Percentiles rank a stretch among this genome's conserved stretches.
phyloP scores from a whole-genome alignment of 2,888 invertebrate species.

The Meganola albula region DNA sequence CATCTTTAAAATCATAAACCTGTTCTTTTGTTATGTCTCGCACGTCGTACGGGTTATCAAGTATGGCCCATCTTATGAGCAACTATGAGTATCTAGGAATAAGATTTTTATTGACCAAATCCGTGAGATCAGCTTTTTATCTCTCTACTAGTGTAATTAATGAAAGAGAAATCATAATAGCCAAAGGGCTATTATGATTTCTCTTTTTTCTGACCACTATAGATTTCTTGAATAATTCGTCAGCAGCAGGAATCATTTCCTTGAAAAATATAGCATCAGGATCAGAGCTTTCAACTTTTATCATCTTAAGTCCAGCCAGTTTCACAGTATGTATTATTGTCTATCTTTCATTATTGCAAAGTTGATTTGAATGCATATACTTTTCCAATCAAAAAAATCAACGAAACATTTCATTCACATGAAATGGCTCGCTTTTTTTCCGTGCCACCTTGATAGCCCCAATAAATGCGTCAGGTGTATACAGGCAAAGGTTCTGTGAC shows the following conservation, averaged over 20 bases:
- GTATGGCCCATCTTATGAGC: slow-evolving; percentile 1
- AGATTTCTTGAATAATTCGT: slow-evolving; percentile 6
- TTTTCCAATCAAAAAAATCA: slow-evolving; percentile 20
- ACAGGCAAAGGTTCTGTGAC: no score
- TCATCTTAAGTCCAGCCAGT: slow-evolving; percentile 10
- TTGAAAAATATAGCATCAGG: slow-evolving; percentile 7
- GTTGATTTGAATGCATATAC: slow-evolving; percentile 17
- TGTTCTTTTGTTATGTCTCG: slow-evolving; percentile 2
- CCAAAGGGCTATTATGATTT: no score
- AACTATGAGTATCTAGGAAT: slow-evolving; percentile 4
- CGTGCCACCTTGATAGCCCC: slow-evolving; percentile 14
- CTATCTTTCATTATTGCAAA: slow-evolving; percentile 17
- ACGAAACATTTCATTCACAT: slow-evolving; percentile 18
- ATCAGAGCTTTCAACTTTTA: slow-evolving; percentile 10
- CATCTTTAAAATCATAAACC: slow-evolving; percentile 5
- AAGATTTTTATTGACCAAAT: slow-evolving; percentile 9
- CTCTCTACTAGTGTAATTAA: slow-evolving; percentile 2
- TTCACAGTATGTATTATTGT: slow-evolving; percentile 11
- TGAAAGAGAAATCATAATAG: no score
- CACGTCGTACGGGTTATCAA: not conserved
- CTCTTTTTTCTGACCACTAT: slow-evolving; percentile 6
- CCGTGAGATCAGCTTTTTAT: slow-evolving; percentile 9
- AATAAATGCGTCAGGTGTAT: slow-evolving; percentile 13
- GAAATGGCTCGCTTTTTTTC: slow-evolving; percentile 14
- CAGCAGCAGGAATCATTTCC: slow-evolving; percentile 5